A percentile compares a stretch with the other conserved stretches of the same genome.
Conservation (phyloP, 2,797 vertebrate species). For the Merluccius polli region DNA sequence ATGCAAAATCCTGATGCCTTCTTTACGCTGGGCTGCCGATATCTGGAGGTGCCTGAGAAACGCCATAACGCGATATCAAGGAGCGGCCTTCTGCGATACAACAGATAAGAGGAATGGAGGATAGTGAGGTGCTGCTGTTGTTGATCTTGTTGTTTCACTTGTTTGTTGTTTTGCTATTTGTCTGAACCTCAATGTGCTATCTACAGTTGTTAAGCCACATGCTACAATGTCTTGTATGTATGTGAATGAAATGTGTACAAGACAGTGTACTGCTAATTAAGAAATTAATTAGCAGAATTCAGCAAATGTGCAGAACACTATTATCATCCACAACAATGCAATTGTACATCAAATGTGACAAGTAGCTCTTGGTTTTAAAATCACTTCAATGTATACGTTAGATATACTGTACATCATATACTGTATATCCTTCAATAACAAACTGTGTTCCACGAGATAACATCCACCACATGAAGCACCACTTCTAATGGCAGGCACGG, state of each 20-base stretch:
- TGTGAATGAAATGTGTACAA: neutral
- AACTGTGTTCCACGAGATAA: neutral
- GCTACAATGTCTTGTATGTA: neutral
- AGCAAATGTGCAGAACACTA: neutral
- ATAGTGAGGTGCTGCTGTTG: slow-evolving; percentile 45
- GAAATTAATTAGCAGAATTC: neutral
- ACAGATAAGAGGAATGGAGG: slow-evolving; percentile 86
- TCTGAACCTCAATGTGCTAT: slow-evolving; percentile 55
- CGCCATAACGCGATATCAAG: slow-evolving; percentile 64
- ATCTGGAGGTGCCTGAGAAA: slow-evolving; percentile 67
- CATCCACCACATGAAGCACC: neutral
- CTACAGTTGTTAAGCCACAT: neutral
- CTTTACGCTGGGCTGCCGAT: neutral
- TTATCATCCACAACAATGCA: neutral
- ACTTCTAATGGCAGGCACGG: neutral
- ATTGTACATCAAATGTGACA: neutral
- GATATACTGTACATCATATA: too few species aligned
- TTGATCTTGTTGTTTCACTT: slow-evolving; percentile 37
- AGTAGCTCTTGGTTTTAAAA: neutral
- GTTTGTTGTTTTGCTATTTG: slow-evolving; percentile 52
- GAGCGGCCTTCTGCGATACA: slow-evolving; percentile 77
- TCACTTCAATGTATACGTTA: too few species aligned
- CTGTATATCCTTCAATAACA: neutral
- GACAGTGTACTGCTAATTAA: too few species aligned
- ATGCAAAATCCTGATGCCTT: slow-evolving; percentile 76